Evolutionary conservation across 2,797 vertebrate species (phyloP), one percentile per base, ranked within the genome.

Genomic region (Podargus strigoides): DNA sequence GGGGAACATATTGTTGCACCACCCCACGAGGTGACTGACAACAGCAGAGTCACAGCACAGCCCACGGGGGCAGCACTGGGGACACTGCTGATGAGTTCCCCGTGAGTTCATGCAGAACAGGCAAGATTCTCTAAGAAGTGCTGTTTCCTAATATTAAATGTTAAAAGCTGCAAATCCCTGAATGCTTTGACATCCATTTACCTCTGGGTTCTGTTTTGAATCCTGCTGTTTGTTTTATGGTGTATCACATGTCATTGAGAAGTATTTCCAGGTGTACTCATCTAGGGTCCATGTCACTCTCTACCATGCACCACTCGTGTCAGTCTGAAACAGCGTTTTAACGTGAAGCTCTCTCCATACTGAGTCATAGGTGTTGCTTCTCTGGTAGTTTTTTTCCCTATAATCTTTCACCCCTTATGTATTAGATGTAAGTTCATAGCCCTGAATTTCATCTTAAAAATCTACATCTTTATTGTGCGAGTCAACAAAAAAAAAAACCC

Each of bases 221-320:
- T 56, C n/a, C 53, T 50, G 32, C 37, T 62, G 22, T 34, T 58
- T 56, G 47, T 64, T 85, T 73, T 21, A 47, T 18, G 26, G 44
- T 9, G 5, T 41, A 50, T 41, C 59, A n/a, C 37, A 46, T 19
- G 7, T 4, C 55, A 56, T 1, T 3, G 3, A 0, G 27, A 64
- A 49, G 23, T 56, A 47, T 47, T 76, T 46, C 49, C n/a, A 88
- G 69, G 42, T 27, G 16, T 21, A 12, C 19, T 81, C n/a, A 27
- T 11, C 9, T 10, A 62, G 42, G 24, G 26, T 27, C 32, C 3
- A 2, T 1, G 1, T 12, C 46, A 11, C 62, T 8, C 42, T 32
- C 2, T 53, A 19, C 24, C 46, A 14, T 2, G 9, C 39, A 39
- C 56, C 0, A 1, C 32, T 26, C 27, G 2, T 0, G 7, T 36